A percentile compares a stretch with the other conserved stretches of the same genome.
phyloP scores from a whole-genome alignment of 2,113 vertebrate species.

The Emydocephalus ijimae region DNA sequence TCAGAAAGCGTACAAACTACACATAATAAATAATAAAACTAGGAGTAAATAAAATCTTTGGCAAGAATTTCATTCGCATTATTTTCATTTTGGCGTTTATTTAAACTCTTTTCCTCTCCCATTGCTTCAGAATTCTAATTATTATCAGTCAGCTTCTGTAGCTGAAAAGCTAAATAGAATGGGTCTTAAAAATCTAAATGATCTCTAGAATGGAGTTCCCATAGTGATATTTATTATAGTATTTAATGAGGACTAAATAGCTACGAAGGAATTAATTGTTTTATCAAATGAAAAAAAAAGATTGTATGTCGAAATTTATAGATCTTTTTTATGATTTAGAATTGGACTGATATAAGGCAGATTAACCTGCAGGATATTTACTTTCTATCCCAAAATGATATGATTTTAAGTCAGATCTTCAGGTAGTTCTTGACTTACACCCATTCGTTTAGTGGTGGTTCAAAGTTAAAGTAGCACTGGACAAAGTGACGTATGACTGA shows the following conservation, averaged over 20 bases:
- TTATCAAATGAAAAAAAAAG: neutral
- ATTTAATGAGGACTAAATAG: neutral
- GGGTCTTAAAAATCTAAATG: neutral
- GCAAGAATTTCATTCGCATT: neutral
- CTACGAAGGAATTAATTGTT: neutral
- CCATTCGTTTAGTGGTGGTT: neutral
- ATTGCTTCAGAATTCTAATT: neutral
- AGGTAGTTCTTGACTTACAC: neutral
- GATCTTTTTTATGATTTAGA: neutral
- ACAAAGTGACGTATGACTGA: neutral
- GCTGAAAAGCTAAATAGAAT: neutral
- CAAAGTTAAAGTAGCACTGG: neutral
- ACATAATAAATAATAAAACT: neutral
- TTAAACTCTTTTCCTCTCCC: neutral
- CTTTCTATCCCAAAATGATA: neutral
- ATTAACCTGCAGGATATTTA: neutral
- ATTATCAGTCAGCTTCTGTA: neutral
- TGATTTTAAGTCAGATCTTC: neutral
- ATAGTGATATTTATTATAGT: neutral
- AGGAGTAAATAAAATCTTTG: neutral
- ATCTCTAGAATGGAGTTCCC: neutral
- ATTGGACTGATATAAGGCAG: neutral
- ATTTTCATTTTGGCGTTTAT: neutral
- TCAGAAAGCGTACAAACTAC: neutral
- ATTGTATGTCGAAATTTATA: neutral